Evolutionary conservation across 2,888 invertebrate genomes (phyloP).

Genomic region (Sericinus montela): DNA sequence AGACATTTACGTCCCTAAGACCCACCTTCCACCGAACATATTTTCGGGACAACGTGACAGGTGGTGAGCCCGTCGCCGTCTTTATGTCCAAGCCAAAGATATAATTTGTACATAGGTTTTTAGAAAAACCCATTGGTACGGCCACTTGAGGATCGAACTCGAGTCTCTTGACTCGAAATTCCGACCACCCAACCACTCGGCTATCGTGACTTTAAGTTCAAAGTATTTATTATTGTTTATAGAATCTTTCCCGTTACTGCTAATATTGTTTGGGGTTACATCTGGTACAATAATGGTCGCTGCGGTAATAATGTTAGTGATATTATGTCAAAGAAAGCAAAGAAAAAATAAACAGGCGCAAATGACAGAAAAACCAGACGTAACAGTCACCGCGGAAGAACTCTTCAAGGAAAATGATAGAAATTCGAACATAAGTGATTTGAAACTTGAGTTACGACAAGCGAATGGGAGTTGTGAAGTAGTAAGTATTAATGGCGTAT

Average conservation of each 20-base stretch:
- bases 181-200: too few species aligned
- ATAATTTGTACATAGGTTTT: too few species aligned
- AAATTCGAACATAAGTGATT: constrained; percentile 94
- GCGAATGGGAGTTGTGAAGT: constrained; percentile 88
- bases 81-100: too few species aligned
- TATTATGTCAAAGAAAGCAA: constrained; percentile 86
- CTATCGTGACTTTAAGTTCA: too few species aligned
- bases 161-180: too few species aligned
- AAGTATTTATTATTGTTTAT: constrained; percentile 39
- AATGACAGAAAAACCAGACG: constrained; percentile 80
- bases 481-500: constrained; percentile 21
- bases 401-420: constrained; percentile 89
- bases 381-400: constrained; percentile 69
- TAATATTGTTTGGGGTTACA: constrained; percentile 91
- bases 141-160: too few species aligned
- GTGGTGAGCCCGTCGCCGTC: too few species aligned
- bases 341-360: constrained; percentile 75
- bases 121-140: too few species aligned
- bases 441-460: constrained; percentile 93
- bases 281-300: constrained; percentile 93
- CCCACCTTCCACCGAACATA: too few species aligned
- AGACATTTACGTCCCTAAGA: too few species aligned
- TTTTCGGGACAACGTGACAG: too few species aligned
- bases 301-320: constrained; percentile 89
- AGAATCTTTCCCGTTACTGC: constrained; percentile 88